Evolutionary conservation across 2,888 invertebrate species (phyloP), one percentile per base, ranked within the genome.

Genomic region (Flexamia atlantica): DNA sequence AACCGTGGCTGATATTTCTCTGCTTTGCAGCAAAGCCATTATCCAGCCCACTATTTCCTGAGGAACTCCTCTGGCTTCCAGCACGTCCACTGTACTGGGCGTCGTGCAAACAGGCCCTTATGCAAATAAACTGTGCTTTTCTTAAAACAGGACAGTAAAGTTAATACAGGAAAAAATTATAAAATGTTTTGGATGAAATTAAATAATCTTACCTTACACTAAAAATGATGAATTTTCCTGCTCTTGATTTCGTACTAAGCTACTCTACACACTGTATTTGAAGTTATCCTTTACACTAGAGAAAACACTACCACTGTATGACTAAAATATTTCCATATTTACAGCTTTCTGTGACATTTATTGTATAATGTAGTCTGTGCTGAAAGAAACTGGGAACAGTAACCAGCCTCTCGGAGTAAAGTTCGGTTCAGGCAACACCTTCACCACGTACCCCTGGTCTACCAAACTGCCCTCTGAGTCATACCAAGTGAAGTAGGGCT

Each of bases 381-480:
- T 14, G 23, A 72, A 72, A 25, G 72, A 72, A 9, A 72, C 40
- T 40, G 72, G 72, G 40, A 72, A 72, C 1, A 72, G 0, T 40
- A 72, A 20, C 72, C 72, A 72, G 40, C 72, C 72, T 40, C 40
- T 72, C 5, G 14, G 72, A 1, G 72, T 72, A 20, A 72, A 72
- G 40, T 40, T 72, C 5, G 72, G 72, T 20, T 40, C 72, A 36
- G 40, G 40, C 9, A 72, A 40, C 72, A 72, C 36, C 40, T 72
- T 72, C 30, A 36, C 40, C 20, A 72, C 10, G 20, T n/a, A 72
- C 0, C n/a, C 72, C 20, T 36, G 23, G 23, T 72, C 72, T 14
- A 72, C 72, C 1, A 40, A 36, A 72, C 72, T 72, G 5, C 72
- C 72, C 42, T 72, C 72, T 20, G 72, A 72, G 2, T 64, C 72